Base-by-base conservation (phyloP, 2,797 vertebrate genomes). In the Cyprinella venusta region DNA sequence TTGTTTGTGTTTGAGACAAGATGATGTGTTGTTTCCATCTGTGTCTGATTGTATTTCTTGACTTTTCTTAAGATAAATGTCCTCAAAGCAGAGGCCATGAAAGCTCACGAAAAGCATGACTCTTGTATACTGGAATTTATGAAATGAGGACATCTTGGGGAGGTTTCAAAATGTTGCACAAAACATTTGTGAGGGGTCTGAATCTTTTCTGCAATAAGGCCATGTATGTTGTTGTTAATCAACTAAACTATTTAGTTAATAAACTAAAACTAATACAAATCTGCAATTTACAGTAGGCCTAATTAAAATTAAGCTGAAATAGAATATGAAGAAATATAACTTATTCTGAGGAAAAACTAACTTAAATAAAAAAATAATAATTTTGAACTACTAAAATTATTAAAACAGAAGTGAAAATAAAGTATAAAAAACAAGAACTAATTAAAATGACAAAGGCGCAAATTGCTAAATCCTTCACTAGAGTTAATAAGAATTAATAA, bases 51-150 rank as follows among this genome's bases (percentile, higher is more conserved):
- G 19, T 9, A 61, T 59, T 76, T 24, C 52, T 59, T 59, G 33
- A 18, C 21, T 59, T 59, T 59, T 76, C 54, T 8, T 75, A 40
- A 59, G 52, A 75, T 1, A 59, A 59, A 76, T 76, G 52, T 40
- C 21, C 21, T 40, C 33, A 40, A 75, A 36, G 48, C 71, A 54
- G 71, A 6, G 71, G 30, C 33, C 50, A 74, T n/a, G 52, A 1
- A 59, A 59, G 56, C 72, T 36, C 33, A 56, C 8, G 72, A 36
- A 75, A 75, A 75, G 52, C 52, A 59, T 59, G 72, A 76, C 52
- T 59, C 21, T 24, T 38, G 52, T n/a, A 24, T 4, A 21, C 33
- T 18, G 52, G 72, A 56, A 59, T 59, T 75, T n/a, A 36, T 38
- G 50, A 19, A 33, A 54, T 54, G 71, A 54, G 30, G 50, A 74